Percentiles rank a stretch among this genome's conserved stretches.
phyloP scores from a whole-genome alignment of 2,113 vertebrate genomes.

The Rhynchomys soricoides region DNA sequence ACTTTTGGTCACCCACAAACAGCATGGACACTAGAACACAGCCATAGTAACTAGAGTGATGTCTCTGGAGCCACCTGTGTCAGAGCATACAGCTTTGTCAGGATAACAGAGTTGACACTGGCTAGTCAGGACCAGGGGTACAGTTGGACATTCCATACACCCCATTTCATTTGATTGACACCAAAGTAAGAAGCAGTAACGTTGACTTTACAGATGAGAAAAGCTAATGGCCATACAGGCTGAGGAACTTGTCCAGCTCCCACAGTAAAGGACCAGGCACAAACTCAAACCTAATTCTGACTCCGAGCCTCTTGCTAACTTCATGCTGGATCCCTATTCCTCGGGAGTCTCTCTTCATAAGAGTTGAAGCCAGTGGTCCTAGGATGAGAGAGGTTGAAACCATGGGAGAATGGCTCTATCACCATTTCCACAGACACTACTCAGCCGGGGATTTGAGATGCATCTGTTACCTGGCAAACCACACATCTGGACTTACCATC shows the following conservation, averaged over 20 bases:
- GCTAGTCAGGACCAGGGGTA: neutral
- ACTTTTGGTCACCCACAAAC: neutral
- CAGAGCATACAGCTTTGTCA: neutral
- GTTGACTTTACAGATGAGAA: conserved; percentile 18
- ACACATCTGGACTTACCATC: neutral
- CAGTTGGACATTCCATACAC: neutral
- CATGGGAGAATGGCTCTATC: neutral
- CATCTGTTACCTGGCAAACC: neutral
- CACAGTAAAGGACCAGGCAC: neutral
- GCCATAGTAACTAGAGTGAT: neutral
- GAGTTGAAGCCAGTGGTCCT: neutral
- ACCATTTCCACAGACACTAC: neutral
- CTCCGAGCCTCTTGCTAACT: neutral
- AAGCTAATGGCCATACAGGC: conserved; percentile 12
- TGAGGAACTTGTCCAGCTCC: conserved; percentile 12
- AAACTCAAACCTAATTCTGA: conserved; percentile 15
- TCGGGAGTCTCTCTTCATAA: neutral
- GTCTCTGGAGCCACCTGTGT: neutral
- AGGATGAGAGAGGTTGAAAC: neutral
- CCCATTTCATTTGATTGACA: neutral
- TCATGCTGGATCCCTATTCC: neutral
- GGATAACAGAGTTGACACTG: neutral
- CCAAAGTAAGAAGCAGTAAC: neutral
- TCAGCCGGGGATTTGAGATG: neutral
- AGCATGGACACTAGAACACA: neutral